These are phyloP conservation scores for Nestor notabilis DNA, from an alignment of 2,113 vertebrate species.

Conservation along the genomic window DNA sequence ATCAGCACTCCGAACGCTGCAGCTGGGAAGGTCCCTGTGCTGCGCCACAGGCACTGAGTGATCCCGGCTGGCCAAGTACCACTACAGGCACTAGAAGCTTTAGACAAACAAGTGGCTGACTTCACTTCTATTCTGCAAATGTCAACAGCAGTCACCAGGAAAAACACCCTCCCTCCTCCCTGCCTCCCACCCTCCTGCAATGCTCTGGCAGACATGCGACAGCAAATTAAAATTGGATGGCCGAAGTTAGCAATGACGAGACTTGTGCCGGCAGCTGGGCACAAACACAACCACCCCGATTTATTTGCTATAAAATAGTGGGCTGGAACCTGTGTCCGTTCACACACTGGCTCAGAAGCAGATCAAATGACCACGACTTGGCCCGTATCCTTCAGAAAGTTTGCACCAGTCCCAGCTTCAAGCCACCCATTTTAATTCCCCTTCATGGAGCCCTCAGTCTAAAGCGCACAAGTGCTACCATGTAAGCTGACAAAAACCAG, in stretches of 20 bases:
- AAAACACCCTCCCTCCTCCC: conserved; percentile 33
- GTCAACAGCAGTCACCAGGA: conserved; percentile 33
- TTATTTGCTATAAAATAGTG: background rate
- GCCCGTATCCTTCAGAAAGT: background rate
- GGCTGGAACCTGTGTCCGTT: background rate
- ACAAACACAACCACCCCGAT: background rate
- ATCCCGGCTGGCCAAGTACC: background rate
- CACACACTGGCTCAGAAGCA: background rate
- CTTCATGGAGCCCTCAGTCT: fast-evolving
- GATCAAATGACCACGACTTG: no score
- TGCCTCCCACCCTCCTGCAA: conserved; percentile 9
- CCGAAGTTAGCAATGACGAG: background rate
- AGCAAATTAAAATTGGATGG: background rate
- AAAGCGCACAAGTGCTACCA: background rate
- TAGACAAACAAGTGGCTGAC: background rate
- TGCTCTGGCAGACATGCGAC: background rate
- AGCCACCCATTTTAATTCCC: background rate
- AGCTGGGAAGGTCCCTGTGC: background rate
- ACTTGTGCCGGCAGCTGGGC: background rate
- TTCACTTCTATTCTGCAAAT: conserved; percentile 59
- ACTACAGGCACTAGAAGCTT: background rate
- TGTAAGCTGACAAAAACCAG: background rate
- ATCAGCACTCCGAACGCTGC: background rate
- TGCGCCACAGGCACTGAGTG: background rate
- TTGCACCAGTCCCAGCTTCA: background rate